Evolutionary conservation across 2,113 vertebrate species (phyloP).

Genomic region (Pygoscelis antarcticus): DNA sequence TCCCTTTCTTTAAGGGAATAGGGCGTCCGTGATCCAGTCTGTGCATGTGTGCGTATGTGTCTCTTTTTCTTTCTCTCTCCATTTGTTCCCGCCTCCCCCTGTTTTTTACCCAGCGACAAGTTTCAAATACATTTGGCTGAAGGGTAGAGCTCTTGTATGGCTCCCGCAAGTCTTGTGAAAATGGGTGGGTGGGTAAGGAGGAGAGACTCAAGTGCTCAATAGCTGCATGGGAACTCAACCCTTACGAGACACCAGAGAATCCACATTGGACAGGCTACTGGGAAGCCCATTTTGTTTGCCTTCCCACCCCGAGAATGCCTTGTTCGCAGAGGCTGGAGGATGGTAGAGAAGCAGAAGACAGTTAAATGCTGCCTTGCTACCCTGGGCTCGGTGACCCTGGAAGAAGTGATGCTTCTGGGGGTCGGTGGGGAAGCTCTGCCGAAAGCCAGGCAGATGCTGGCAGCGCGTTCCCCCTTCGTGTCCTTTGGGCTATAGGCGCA

Average conservation of each 20-base stretch:
- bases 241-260: neutral
- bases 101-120: neutral
- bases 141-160: conserved; percentile 13
- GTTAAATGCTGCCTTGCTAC: neutral
- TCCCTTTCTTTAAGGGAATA: neutral
- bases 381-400: neutral
- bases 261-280: neutral
- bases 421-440: neutral
- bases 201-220: neutral
- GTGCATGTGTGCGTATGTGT: neutral
- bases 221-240: neutral
- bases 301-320: neutral
- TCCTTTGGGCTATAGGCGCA: neutral
- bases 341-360: neutral
- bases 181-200: conserved; percentile 43
- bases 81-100: conserved; percentile 38
- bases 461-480: accelerated
- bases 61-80: neutral
- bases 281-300: neutral
- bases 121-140: conserved; percentile 25
- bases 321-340: neutral
- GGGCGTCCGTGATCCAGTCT: neutral
- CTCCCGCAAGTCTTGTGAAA: conserved; percentile 44
- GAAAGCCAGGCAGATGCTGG: neutral
- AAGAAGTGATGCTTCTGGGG: neutral